phyloP scores from a whole-genome alignment of 2,113 vertebrate genomes.

The Paratilapia polleni region DNA sequence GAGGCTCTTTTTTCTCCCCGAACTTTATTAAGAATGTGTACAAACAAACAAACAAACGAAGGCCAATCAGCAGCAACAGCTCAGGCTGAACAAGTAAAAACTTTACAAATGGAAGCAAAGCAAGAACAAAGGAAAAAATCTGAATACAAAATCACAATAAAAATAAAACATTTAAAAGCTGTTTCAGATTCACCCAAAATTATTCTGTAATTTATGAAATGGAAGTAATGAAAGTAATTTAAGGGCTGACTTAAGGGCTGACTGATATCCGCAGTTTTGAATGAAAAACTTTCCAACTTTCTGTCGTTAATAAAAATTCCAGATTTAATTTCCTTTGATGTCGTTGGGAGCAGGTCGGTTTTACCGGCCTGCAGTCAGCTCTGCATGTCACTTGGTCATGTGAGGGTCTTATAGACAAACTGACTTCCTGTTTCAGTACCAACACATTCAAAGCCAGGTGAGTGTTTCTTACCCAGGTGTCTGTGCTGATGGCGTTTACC shows the following conservation, averaged over 20 bases:
- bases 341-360: neutral
- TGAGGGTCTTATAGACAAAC: neutral
- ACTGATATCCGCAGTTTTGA: neutral
- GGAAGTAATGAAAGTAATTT: no score
- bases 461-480: neutral
- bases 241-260: neutral
- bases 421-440: no score
- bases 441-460: no score
- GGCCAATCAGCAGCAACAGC: neutral
- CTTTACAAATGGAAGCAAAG: no score
- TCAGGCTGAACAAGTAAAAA: neutral
- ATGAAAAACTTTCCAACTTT: neutral
- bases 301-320: neutral
- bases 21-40: neutral
- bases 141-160: no score
- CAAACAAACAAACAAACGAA: neutral
- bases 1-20: neutral
- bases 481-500: no score
- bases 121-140: neutral
- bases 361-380: neutral
- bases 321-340: neutral
- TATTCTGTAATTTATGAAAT: no score
- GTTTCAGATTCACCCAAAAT: no score
- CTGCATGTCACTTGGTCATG: neutral
- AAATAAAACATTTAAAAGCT: neutral